Conservation (phyloP, 2,797 vertebrate species). For the Pteropus rufus region DNA sequence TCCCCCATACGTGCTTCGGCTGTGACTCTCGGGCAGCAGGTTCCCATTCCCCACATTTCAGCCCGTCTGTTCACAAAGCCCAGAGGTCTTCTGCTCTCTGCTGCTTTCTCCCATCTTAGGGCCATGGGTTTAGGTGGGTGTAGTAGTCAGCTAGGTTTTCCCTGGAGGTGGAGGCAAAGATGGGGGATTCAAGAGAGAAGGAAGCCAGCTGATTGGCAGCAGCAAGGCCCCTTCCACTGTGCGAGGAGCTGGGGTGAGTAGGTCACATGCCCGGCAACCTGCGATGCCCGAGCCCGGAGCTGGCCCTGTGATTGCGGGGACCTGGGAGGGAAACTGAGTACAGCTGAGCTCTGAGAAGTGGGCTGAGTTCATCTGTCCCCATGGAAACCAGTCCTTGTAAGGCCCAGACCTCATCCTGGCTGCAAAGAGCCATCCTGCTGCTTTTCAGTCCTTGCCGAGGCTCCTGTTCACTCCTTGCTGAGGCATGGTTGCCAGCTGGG, state of each 20-base stretch:
- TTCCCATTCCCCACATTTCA: background rate
- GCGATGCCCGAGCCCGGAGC: fast-evolving
- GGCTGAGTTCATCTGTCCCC: background rate
- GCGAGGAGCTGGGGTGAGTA: background rate
- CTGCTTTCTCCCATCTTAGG: background rate
- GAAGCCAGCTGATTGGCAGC: background rate
- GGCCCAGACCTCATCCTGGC: background rate
- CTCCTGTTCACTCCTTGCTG: too few relatives aligned
- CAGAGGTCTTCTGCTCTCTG: background rate
- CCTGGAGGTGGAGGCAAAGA: background rate
- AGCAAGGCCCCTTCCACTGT: background rate
- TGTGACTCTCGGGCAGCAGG: background rate
- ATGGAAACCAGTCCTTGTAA: background rate
- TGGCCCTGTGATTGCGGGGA: background rate
- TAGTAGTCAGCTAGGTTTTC: background rate
- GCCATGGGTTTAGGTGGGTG: background rate
- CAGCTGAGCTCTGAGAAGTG: background rate
- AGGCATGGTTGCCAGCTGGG: background rate
- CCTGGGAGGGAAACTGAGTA: background rate
- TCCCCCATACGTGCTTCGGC: background rate
- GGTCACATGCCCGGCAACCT: fast-evolving
- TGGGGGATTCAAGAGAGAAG: background rate
- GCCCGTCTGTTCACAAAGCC: background rate
- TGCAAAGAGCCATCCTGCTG: background rate
- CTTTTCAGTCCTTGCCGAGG: background rate